These are phyloP conservation scores for Alitta virens DNA, from an alignment of 2,888 invertebrate genomes.

Conservation along the genomic window DNA sequence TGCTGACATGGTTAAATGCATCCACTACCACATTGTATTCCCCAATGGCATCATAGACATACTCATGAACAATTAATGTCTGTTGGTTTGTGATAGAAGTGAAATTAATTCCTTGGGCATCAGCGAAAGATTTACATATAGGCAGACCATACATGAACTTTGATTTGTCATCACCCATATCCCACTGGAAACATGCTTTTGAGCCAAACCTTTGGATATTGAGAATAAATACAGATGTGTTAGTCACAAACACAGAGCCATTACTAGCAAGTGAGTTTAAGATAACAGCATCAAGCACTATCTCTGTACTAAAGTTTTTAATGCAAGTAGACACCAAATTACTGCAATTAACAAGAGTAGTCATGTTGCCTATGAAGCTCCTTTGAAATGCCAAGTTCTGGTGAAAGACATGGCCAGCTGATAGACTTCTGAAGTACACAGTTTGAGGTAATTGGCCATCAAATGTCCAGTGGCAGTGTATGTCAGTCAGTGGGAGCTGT, in stretches of 20 bases:
- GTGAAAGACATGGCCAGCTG: neutral
- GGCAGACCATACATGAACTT: neutral
- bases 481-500: neutral
- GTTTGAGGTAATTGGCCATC: too few relatives aligned
- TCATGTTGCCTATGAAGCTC: neutral
- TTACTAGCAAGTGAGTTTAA: neutral
- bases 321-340: neutral
- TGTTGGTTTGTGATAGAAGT: neutral
- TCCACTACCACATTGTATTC: neutral
- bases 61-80: neutral
- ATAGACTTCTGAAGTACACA: neutral
- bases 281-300: neutral
- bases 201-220: neutral
- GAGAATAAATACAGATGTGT: neutral
- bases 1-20: conserved; percentile 6
- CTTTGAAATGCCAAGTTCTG: neutral
- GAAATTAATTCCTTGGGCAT: neutral
- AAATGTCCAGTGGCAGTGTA: neutral
- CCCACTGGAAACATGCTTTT: neutral
- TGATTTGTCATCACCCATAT: neutral
- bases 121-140: neutral
- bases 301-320: neutral
- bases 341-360: neutral
- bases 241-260: neutral
- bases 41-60: neutral